Percentiles rank a stretch among this genome's conserved stretches.
Conservation (phyloP, 2,888 invertebrate species). For the Thyatira batis region DNA sequence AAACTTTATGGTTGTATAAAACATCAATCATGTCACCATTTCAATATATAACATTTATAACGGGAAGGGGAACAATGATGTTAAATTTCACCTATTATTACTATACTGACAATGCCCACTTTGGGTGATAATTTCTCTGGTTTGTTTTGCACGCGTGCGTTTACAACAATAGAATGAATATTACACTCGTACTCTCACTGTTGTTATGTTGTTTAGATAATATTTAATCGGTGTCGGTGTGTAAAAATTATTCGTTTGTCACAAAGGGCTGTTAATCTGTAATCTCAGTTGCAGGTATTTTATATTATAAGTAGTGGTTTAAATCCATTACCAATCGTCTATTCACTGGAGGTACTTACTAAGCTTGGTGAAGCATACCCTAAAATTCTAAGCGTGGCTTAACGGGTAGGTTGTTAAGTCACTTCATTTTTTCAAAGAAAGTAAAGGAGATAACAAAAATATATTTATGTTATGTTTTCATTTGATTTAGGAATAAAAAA, state of each 20-base stretch:
- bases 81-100: slow-evolving; percentile 46
- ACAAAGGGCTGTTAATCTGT: neutral
- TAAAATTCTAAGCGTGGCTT: too few relatives aligned
- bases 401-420: too few relatives aligned
- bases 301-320: too few relatives aligned
- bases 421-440: too few relatives aligned
- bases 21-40: slow-evolving; percentile 25
- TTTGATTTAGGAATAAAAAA: too few relatives aligned
- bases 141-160: slow-evolving; percentile 36
- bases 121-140: slow-evolving; percentile 44
- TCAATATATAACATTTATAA: slow-evolving; percentile 47
- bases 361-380: too few relatives aligned
- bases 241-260: neutral
- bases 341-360: too few relatives aligned
- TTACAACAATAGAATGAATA: slow-evolving; percentile 40
- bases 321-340: neutral
- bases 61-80: slow-evolving; percentile 53
- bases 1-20: slow-evolving; percentile 22
- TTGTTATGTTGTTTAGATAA: neutral
- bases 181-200: slow-evolving; percentile 6
- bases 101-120: slow-evolving; percentile 48
- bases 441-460: too few relatives aligned
- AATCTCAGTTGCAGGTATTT: neutral
- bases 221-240: neutral
- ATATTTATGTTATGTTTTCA: too few relatives aligned